Conservation (phyloP, 2,113 vertebrate species). For the Nymphicus hollandicus region DNA sequence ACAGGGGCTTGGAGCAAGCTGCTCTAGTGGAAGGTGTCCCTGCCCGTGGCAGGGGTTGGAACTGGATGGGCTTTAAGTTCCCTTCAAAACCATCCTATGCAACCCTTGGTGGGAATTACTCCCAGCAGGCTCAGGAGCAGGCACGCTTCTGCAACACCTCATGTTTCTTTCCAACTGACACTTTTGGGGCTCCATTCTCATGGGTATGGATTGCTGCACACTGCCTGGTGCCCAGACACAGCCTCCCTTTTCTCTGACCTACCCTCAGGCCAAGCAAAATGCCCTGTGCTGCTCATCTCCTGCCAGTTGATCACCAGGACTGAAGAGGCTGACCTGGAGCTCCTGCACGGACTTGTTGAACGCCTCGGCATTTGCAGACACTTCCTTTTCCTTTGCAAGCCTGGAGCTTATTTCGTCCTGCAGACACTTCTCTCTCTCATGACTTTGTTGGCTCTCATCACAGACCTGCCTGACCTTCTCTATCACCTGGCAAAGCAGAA, state of each 20-base stretch:
- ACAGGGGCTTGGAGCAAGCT: background rate
- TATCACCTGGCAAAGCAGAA: slow-evolving; percentile 51
- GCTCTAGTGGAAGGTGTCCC: background rate
- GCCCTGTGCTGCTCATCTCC: background rate
- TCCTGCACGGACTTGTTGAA: slow-evolving; percentile 37
- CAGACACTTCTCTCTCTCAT: slow-evolving; percentile 35
- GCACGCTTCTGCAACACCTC: fast-evolving
- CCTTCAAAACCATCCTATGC: background rate
- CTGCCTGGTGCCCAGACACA: background rate
- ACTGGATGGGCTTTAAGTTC: no score
- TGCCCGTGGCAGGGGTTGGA: background rate
- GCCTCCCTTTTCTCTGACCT: background rate
- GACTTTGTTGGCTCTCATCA: background rate
- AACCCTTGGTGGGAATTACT: background rate
- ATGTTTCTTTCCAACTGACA: background rate
- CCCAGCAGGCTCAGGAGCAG: background rate
- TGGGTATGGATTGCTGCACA: background rate
- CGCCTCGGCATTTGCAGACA: background rate
- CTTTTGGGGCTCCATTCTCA: background rate
- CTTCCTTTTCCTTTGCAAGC: background rate
- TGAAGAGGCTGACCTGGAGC: slow-evolving; percentile 66
- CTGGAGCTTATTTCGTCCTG: slow-evolving; percentile 38
- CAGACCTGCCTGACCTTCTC: slow-evolving; percentile 66
- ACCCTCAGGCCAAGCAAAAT: no score
- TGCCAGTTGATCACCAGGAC: background rate